A percentile compares a stretch with the other conserved stretches of the same genome.
Conservation (phyloP, 2,888 invertebrate genomes). For the Aspidiotus rigidus region DNA sequence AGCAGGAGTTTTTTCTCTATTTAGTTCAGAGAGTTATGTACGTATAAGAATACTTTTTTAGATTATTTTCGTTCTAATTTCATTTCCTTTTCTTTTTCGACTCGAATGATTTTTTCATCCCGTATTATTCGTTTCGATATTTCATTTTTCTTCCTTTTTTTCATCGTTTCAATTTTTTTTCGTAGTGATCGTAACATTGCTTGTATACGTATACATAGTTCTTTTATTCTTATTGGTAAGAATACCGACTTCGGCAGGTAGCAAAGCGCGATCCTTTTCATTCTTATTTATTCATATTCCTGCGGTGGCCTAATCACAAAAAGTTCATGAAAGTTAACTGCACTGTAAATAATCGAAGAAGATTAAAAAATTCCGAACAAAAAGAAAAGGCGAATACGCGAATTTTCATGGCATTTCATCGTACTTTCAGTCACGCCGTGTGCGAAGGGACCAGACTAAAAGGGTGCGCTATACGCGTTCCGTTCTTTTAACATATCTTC, state of each 20-base stretch:
- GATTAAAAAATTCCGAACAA: conserved; percentile 32
- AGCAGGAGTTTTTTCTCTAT: too few species aligned
- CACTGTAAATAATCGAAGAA: conserved; percentile 33
- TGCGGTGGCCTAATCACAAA: conserved; percentile 13
- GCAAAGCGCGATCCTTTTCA: background rate
- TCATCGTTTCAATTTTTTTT: background rate
- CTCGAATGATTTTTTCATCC: background rate
- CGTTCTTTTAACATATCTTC: too few species aligned
- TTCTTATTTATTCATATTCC: background rate
- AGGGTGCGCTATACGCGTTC: too few species aligned
- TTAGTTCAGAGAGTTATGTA: too few species aligned
- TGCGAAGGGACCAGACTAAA: too few species aligned
- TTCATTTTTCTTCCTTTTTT: background rate
- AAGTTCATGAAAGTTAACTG: conserved; percentile 26
- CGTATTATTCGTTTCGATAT: conserved; percentile 1
- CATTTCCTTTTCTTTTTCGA: too few species aligned
- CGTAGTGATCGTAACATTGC: background rate
- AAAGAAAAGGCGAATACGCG: conserved; percentile 14
- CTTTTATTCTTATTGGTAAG: too few species aligned
- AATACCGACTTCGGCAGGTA: too few species aligned
- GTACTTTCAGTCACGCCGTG: too few species aligned
- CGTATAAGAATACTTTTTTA: too few species aligned
- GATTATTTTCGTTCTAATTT: too few species aligned
- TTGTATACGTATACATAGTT: too few species aligned
- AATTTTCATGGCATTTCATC: background rate